Percentiles rank a stretch among this genome's conserved stretches.
phyloP scores from a whole-genome alignment of 2,113 vertebrate species.

The Falcunculus frontatus region DNA sequence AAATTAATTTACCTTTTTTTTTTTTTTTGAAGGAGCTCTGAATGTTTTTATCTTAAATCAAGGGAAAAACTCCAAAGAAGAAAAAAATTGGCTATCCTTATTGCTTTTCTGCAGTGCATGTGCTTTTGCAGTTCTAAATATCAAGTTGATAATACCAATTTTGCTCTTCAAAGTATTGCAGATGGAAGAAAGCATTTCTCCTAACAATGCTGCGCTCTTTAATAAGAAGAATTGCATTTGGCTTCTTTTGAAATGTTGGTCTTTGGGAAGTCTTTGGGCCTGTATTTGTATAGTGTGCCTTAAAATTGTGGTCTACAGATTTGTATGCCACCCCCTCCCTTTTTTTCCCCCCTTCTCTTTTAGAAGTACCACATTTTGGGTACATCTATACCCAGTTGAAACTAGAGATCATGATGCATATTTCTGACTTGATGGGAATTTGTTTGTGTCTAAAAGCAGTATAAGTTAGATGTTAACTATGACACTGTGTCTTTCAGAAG shows the following conservation, averaged over 20 bases:
- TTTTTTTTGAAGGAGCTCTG: neutral
- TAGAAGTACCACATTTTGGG: neutral
- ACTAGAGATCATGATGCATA: neutral
- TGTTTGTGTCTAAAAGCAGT: neutral
- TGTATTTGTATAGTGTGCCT: neutral
- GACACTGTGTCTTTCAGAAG: slow-evolving; percentile 75
- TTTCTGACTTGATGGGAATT: neutral
- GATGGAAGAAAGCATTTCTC: neutral
- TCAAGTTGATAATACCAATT: neutral
- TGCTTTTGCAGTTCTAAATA: neutral
- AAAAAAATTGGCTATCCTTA: neutral
- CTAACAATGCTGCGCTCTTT: neutral
- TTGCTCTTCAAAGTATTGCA: neutral
- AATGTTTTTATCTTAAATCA: neutral
- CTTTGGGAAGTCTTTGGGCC: neutral
- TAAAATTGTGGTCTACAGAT: neutral
- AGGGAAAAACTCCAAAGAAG: neutral
- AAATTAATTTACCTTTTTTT: neutral
- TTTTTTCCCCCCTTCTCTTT: neutral
- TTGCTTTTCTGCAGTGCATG: neutral
- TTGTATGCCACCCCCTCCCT: accelerated
- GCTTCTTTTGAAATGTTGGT: neutral
- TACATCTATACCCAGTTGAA: neutral
- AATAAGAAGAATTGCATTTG: neutral
- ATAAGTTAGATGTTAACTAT: neutral